Percentiles rank a stretch among this genome's conserved stretches.
These are phyloP conservation scores for Ichneumon xanthorius DNA, from an alignment of 2,888 invertebrate genomes.

Conservation along the genomic window DNA sequence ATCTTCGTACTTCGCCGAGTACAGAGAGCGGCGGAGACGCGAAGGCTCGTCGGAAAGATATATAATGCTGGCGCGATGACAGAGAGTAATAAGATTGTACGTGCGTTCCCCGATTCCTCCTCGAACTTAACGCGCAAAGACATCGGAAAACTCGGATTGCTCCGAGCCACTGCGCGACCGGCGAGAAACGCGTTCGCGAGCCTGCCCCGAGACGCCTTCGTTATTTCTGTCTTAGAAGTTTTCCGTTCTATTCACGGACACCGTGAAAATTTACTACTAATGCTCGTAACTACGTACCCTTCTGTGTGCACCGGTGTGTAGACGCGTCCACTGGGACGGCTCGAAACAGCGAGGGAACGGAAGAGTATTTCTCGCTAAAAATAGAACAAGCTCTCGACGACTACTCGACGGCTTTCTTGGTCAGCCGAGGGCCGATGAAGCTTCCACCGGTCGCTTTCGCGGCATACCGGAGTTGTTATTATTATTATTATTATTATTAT, in stretches of 20 bases:
- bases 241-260: conserved; percentile 5
- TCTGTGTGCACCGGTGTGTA: neutral
- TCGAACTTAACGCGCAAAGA: conserved; percentile 17
- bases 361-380: conserved; percentile 52
- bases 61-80: conserved; percentile 31
- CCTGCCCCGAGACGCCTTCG: conserved; percentile 4
- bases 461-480: neutral
- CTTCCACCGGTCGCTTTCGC: conserved; percentile 23
- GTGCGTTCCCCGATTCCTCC: conserved; percentile 36
- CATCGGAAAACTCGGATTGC: conserved; percentile 2
- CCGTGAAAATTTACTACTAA: neutral
- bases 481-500: too few species aligned
- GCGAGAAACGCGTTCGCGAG: neutral
- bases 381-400: conserved; percentile 45
- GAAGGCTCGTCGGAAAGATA: neutral
- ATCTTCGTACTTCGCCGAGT: conserved; percentile 50
- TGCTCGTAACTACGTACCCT: neutral
- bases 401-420: conserved; percentile 10
- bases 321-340: conserved; percentile 41
- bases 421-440: neutral
- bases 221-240: conserved; percentile 20
- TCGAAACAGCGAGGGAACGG: conserved; percentile 25
- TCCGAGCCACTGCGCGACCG: neutral
- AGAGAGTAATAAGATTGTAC: conserved; percentile 63
- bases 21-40: neutral